Conservation (phyloP, 2,113 vertebrate genomes). For the Panthera uncia region DNA sequence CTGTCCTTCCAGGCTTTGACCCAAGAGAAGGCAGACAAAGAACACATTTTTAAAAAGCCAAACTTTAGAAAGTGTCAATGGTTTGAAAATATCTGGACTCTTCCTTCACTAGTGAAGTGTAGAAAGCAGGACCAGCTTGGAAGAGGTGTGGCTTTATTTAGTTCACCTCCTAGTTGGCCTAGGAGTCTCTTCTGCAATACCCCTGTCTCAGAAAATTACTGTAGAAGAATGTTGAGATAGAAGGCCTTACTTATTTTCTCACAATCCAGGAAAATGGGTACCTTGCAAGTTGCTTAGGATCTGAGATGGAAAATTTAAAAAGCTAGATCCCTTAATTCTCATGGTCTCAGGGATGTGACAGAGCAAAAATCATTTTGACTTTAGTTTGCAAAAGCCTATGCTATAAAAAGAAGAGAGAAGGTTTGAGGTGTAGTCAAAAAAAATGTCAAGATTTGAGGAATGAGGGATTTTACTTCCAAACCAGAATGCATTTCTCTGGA, state of each 20-base stretch:
- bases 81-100: neutral
- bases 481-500: neutral
- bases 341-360: neutral
- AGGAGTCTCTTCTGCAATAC: neutral
- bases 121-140: neutral
- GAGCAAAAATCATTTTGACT: neutral
- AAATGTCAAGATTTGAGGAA: neutral
- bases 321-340: neutral
- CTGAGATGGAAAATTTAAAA: neutral
- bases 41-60: neutral
- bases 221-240: neutral
- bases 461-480: neutral
- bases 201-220: neutral
- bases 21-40: neutral
- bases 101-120: neutral
- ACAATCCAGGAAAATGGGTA: neutral
- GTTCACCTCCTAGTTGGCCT: neutral
- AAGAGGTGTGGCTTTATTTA: neutral
- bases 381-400: neutral
- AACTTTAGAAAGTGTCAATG: neutral
- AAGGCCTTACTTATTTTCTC: neutral
- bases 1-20: neutral
- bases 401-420: neutral
- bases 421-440: neutral
- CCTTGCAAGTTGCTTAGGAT: neutral